Evolutionary conservation across 2,888 invertebrate genomes (phyloP), one percentile per base, ranked within the genome.

Genomic region (Tipula lateralis): DNA sequence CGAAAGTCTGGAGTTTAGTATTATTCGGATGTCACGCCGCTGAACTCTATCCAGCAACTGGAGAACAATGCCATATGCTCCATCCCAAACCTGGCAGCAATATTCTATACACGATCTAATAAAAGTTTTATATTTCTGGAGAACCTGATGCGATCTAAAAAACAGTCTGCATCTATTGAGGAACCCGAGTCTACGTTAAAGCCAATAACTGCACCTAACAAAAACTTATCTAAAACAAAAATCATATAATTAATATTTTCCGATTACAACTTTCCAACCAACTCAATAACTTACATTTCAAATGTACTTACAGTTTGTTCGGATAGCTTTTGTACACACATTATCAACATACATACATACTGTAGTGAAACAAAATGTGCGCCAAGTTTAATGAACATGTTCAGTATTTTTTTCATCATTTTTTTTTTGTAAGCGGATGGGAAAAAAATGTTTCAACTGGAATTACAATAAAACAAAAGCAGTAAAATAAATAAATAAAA

Each of bases 381-480:
- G 24, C 66, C 24, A 66, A 66, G 66, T 66, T 66, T 66, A 66
- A 66, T 66, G 66, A 66, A 66, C 66, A 66, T 66, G 66, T 66
- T 66, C 66, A 66, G 19, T 24, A 12, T 66, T 66, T 19, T 66
- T 66, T 66, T 66, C n/a, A n/a, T n/a, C n/a, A n/a, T n/a, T n/a
- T 50, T 16, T 16, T 50, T 50, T 66, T 66, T 66, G 24, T 24
- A 66, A 24, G 24, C 66, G 66, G 66, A 66, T 66, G 66, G 66
- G 66, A 66, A 66, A 66, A 66, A 66, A 66, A 24, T 50, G 44
- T 66, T 66, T 66, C 66, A 66, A 66, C 66, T 66, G 66, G 66
- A 66, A 66, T 66, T 66, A 66, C 7, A 66, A 24, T 66, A 66
- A n/a, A 44, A 44, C 44, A 44, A 44, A 44, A 44, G 6, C 44